Conservation (phyloP, 2,888 invertebrate genomes). For the Drosophila subsilvestris region DNA sequence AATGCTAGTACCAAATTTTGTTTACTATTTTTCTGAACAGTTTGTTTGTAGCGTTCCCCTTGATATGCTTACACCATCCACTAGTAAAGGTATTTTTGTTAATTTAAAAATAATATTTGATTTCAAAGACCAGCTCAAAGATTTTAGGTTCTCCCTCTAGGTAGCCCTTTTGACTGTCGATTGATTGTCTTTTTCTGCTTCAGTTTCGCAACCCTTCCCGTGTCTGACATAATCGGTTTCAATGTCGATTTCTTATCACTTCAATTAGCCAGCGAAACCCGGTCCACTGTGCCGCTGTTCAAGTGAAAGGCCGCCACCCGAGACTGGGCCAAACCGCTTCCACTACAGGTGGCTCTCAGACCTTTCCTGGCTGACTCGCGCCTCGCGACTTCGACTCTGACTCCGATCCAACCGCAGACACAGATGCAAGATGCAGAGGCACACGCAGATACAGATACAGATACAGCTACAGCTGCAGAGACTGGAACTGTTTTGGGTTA, state of each 20-base stretch:
- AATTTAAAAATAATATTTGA: fast-evolving
- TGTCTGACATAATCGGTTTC: conserved; percentile 42
- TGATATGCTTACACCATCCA: too few species aligned
- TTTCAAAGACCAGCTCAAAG: background rate
- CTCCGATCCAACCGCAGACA: background rate
- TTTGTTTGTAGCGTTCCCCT: too few species aligned
- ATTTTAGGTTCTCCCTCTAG: background rate
- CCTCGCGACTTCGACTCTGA: too few species aligned
- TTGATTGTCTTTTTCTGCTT: background rate
- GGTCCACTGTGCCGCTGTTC: conserved; percentile 31
- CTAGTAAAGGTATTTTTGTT: too few species aligned
- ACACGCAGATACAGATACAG: conserved; percentile 7
- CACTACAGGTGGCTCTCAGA: conserved; percentile 25
- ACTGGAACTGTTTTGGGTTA: background rate
- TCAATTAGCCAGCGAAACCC: conserved; percentile 15
- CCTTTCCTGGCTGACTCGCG: conserved; percentile 7
- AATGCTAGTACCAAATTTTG: too few species aligned
- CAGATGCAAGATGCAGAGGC: background rate
- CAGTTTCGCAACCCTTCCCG: background rate
- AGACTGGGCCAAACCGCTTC: conserved; percentile 19
- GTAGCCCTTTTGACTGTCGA: background rate
- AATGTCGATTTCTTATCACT: conserved; percentile 43
- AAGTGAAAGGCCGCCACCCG: conserved; percentile 67
- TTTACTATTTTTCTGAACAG: too few species aligned
- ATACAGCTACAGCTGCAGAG: conserved; percentile 7